phyloP scores from a whole-genome alignment of 2,888 invertebrate genomes.

The Apomyelois bistriatella region DNA sequence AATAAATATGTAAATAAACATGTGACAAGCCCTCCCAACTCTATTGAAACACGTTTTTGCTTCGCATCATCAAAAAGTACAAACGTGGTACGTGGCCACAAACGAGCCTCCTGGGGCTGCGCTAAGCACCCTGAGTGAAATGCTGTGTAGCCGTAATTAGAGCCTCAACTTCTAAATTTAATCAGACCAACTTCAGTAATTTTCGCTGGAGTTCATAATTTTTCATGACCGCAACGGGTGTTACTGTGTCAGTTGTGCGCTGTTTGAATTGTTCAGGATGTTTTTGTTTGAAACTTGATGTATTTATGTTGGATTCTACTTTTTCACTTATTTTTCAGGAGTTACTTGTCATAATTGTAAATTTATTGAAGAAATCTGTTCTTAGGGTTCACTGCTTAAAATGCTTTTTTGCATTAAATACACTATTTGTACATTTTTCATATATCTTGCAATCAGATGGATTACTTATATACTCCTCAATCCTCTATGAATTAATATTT shows the following conservation, averaged over 20 bases:
- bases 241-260: constrained; percentile 28
- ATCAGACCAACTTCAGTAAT: constrained; percentile 73
- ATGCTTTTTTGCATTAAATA: too few species aligned
- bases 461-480: too few species aligned
- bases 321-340: background rate
- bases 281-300: background rate
- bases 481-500: too few species aligned
- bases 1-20: background rate
- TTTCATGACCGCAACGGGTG: constrained; percentile 52
- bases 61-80: constrained; percentile 28
- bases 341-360: too few species aligned
- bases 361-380: too few species aligned
- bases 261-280: constrained; percentile 6
- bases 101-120: constrained; percentile 27
- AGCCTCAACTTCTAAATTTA: constrained; percentile 74
- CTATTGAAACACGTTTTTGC: constrained; percentile 18
- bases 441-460: too few species aligned
- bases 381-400: too few species aligned
- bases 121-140: constrained; percentile 71
- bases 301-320: background rate
- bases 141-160: constrained; percentile 75
- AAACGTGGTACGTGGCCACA: constrained; percentile 3
- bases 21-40: background rate
- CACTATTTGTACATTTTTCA: too few species aligned
- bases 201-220: constrained; percentile 65